These are phyloP conservation scores for Eumacrocentrus americanus DNA, from an alignment of 2,888 invertebrate species.

Conservation along the genomic window DNA sequence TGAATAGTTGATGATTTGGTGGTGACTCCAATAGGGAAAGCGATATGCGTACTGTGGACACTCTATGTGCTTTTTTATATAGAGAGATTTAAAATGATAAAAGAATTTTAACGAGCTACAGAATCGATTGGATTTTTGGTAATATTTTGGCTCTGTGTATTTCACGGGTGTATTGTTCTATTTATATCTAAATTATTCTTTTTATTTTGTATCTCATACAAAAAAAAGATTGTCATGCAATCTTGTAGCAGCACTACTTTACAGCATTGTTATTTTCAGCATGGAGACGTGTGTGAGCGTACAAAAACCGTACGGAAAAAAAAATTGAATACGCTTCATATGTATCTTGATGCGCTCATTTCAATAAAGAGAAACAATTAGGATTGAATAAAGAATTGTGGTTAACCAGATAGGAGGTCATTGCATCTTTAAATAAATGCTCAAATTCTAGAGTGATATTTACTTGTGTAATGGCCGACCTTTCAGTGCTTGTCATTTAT, in stretches of 20 bases:
- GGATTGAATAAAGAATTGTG: no score
- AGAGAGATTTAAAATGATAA: background rate
- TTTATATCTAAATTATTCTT: background rate
- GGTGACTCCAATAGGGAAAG: background rate
- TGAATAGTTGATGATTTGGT: conserved; percentile 16
- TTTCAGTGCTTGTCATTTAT: no score
- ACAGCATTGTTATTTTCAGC: conserved; percentile 60
- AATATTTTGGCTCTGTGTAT: background rate
- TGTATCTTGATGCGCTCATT: conserved; percentile 6
- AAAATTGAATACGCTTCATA: conserved; percentile 15
- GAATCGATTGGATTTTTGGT: background rate
- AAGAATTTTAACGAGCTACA: conserved; percentile 1
- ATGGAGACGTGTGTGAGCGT: conserved; percentile 40
- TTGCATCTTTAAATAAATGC: no score
- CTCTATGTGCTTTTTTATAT: conserved; percentile 13
- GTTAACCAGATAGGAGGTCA: no score
- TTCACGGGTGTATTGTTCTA: background rate
- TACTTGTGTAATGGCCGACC: no score
- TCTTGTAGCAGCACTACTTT: conserved; percentile 42
- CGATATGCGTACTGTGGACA: conserved; percentile 4
- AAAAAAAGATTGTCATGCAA: conserved; percentile 21
- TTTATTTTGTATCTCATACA: conserved; percentile 18
- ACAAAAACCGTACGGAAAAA: conserved; percentile 35
- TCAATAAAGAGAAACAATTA: conserved; percentile 2
- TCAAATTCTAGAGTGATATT: no score